These are phyloP conservation scores for Recurvirostra avosetta DNA, from an alignment of 2,113 vertebrate genomes.

Conservation along the genomic window DNA sequence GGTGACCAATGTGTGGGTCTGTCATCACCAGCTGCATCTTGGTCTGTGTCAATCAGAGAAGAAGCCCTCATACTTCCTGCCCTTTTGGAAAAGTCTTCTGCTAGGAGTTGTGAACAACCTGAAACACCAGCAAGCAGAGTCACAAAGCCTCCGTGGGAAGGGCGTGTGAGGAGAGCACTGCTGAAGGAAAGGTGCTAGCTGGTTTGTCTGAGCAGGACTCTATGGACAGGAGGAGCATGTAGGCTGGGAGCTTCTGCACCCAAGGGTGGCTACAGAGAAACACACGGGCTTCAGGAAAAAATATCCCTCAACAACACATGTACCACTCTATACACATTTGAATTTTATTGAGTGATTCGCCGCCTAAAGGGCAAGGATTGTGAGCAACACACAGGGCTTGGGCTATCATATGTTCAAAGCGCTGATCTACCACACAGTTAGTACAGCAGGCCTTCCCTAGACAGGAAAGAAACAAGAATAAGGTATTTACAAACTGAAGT, in stretches of 20 bases:
- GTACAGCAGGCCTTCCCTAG: neutral
- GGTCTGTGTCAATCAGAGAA: neutral
- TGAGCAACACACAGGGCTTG: neutral
- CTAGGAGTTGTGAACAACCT: neutral
- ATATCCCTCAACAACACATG: neutral
- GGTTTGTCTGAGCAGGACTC: neutral
- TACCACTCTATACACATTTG: neutral
- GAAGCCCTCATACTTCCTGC: neutral
- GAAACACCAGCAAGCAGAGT: neutral
- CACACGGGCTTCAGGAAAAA: neutral
- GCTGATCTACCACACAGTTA: neutral
- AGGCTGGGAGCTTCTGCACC: neutral
- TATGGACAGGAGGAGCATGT: neutral
- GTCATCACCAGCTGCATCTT: neutral
- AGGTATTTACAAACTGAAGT: neutral
- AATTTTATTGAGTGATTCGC: neutral
- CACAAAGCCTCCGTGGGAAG: neutral
- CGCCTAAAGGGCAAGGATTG: neutral
- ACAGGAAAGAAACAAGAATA: neutral
- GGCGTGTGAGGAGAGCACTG: accelerated
- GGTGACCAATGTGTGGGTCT: neutral
- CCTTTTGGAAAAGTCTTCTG: neutral
- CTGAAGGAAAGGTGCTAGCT: neutral
- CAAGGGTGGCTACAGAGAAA: neutral
- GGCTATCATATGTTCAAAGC: neutral